phyloP scores from a whole-genome alignment of 2,797 vertebrate genomes.

The Enteromius treurensis region DNA sequence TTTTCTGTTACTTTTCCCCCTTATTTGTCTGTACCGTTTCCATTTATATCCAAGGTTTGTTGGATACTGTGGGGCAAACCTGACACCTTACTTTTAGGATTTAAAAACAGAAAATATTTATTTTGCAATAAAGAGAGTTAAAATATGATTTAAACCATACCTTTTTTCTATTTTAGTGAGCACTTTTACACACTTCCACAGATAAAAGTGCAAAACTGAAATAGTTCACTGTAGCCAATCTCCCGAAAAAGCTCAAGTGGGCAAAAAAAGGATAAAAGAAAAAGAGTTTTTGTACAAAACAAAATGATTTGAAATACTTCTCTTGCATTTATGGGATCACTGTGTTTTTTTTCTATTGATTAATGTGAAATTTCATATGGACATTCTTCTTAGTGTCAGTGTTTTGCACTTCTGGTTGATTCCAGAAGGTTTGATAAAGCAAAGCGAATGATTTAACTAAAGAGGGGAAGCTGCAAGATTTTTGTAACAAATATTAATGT shows the following conservation, averaged over 20 bases:
- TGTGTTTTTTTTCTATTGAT: slow-evolving; percentile 53
- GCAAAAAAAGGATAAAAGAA: slow-evolving; percentile 60
- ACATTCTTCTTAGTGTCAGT: slow-evolving; percentile 32
- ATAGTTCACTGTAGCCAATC: slow-evolving; percentile 22
- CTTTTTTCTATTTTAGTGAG: slow-evolving; percentile 63
- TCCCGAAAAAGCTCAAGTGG: slow-evolving; percentile 44
- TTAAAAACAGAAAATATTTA: slow-evolving; percentile 76
- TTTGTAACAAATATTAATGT: slow-evolving; percentile 53
- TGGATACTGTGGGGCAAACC: slow-evolving; percentile 68
- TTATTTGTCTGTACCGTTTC: slow-evolving; percentile 53
- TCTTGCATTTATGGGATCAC: slow-evolving; percentile 56
- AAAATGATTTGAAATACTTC: slow-evolving; percentile 38
- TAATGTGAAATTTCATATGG: slow-evolving; percentile 53
- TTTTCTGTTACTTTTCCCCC: slow-evolving; percentile 60
- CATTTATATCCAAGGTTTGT: slow-evolving; percentile 69
- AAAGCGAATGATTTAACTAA: slow-evolving; percentile 47
- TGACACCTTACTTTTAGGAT: slow-evolving; percentile 72
- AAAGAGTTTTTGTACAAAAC: slow-evolving; percentile 41
- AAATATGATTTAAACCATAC: slow-evolving; percentile 63
- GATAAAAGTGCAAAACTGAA: slow-evolving; percentile 45
- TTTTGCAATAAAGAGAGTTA: slow-evolving; percentile 77
- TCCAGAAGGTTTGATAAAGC: slow-evolving; percentile 41
- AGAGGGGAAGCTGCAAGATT: slow-evolving; percentile 43
- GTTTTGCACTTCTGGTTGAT: slow-evolving; percentile 41
- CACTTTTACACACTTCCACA: slow-evolving; percentile 52